Evolutionary conservation across 2,888 invertebrate genomes (phyloP), one percentile per base, ranked within the genome.

Genomic region (Nasonovia ribisnigri): DNA sequence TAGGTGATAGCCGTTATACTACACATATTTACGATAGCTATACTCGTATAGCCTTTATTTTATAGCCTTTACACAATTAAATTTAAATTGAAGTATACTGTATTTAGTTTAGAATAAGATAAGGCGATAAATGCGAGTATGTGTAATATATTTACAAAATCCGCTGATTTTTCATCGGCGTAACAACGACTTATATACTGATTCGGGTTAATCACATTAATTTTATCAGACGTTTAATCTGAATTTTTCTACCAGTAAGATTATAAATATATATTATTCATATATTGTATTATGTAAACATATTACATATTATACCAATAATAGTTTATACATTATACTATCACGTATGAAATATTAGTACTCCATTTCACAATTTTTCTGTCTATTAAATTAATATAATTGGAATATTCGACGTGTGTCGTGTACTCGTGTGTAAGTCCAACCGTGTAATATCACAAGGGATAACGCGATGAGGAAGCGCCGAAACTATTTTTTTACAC

Each of bases 71-170:
- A n/a, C 6, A 16, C 6, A 36, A 20, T 77, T 77, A 6, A 36
- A 77, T 77, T 77, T 77, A 36, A 77, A 36, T 77, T 77, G 36
- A 36, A 77, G 20, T 77, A 36, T 67, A 36, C 16, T 36, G 16
- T 77, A 77, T 77, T 77, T 36, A 77, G 67, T 36, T 77, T 77
- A 77, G 16, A 77, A 77, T 77, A 77, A 77, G n/a, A 77, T 36
- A 20, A 77, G 16, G 20, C 36, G 36, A 16, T 36, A 77, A 77
- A 77, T 77, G n/a, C 6, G n/a, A n/a, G 67, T 60, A n/a, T n/a
- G 36, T 77, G 67, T 36, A 36, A 1, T 20, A 36, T 36, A 20
- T 36, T n/a, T 77, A 77, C 16, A 77, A 77, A 77, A 77, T 36
- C 5, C 6, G 2, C n/a, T 77, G 36, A 77, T 77, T 77, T 77